Conservation (phyloP, 2,797 vertebrate species). For the Pachyuromys duprasi region DNA sequence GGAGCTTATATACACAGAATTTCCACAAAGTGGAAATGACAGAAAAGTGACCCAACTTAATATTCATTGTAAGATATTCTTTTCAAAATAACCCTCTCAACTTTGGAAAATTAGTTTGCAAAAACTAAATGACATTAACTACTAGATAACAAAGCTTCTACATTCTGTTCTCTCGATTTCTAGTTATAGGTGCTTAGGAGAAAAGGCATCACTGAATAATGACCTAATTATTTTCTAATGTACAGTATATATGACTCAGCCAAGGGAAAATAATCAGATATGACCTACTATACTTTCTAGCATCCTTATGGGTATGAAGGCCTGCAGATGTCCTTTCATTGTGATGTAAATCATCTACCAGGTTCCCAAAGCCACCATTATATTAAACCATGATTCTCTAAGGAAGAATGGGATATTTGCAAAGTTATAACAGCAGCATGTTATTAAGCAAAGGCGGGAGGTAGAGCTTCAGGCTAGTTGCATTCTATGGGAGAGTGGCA, state of each 20-base stretch:
- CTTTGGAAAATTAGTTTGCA: background rate
- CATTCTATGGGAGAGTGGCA: background rate
- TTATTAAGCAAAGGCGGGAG: background rate
- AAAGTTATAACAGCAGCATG: background rate
- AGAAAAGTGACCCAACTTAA: background rate
- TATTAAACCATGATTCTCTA: background rate
- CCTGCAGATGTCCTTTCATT: background rate
- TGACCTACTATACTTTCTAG: background rate
- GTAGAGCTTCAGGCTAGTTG: background rate
- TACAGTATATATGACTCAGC: slow-evolving; percentile 21
- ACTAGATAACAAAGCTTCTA: background rate
- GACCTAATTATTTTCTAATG: slow-evolving; percentile 49
- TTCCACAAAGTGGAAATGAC: background rate
- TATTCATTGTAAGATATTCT: background rate
- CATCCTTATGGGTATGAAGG: background rate
- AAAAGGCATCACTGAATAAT: background rate
- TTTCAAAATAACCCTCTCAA: background rate
- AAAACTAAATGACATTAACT: slow-evolving; percentile 5
- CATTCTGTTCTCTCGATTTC: background rate
- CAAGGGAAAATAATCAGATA: slow-evolving; percentile 22
- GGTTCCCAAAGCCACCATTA: background rate
- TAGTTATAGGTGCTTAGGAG: background rate
- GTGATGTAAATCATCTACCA: background rate
- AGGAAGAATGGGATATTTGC: background rate
- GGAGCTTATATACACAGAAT: background rate